Percentiles rank a stretch among this genome's conserved stretches.
Conservation (phyloP, 2,113 vertebrate genomes). For the Urocynchramus pylzowi region DNA sequence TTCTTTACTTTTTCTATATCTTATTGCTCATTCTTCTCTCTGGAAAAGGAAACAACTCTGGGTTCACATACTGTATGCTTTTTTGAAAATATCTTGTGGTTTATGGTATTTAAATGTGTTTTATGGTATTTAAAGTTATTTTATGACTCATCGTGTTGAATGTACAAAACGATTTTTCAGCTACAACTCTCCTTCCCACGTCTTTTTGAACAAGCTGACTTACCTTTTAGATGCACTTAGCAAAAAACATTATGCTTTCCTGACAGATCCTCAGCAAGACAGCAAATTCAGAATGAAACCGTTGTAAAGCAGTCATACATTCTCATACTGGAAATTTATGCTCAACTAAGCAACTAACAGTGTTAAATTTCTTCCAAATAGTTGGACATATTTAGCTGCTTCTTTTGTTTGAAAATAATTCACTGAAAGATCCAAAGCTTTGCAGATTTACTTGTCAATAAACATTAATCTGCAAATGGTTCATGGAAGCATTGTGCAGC, state of each 20-base stretch:
- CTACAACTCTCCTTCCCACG: background rate
- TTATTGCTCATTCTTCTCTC: background rate
- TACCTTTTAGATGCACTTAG: background rate
- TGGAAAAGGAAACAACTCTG: background rate
- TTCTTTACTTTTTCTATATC: background rate
- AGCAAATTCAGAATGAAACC: background rate
- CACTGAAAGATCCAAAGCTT: slow-evolving; percentile 38
- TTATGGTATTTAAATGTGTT: background rate
- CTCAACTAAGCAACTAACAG: slow-evolving; percentile 25
- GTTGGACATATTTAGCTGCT: slow-evolving; percentile 44
- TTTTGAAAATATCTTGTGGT: background rate
- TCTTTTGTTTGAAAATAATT: slow-evolving; percentile 61
- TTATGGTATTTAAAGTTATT: background rate
- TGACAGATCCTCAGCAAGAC: background rate
- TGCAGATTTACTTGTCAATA: slow-evolving; percentile 57
- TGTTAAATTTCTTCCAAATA: slow-evolving; percentile 35
- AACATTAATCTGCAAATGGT: slow-evolving; percentile 44
- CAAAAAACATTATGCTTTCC: background rate
- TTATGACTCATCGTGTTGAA: background rate
- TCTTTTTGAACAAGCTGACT: background rate
- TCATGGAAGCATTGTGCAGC: slow-evolving; percentile 21
- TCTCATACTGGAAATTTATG: background rate
- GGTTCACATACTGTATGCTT: rapidly evolving
- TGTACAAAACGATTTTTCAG: background rate
- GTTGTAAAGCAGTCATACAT: background rate